Evolutionary conservation across 1,140 invertebrate species (phyloP).

Genomic region (Berghia stephanieae): DNA sequence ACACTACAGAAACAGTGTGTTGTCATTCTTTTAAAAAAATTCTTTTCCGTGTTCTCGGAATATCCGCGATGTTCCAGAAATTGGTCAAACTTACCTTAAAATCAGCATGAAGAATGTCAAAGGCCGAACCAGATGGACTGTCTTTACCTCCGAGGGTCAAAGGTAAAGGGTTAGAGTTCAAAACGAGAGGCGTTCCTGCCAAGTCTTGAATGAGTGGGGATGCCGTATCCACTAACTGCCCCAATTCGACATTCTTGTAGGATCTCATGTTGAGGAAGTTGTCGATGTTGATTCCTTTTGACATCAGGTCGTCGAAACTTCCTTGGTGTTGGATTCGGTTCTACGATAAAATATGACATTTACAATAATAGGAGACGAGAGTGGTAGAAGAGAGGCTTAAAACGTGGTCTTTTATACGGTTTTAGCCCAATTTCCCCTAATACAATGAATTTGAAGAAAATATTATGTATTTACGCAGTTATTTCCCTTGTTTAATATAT

Average conservation of each 20-base stretch:
- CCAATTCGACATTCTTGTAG: conserved; percentile 37
- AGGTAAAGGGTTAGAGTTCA: conserved; percentile 23
- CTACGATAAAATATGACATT: conserved; percentile 13
- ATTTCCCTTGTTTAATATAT: no score
- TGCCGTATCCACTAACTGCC: conserved; percentile 25
- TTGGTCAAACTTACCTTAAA: conserved; percentile 32
- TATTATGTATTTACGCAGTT: no score
- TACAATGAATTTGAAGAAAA: no score
- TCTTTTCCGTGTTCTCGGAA: no score
- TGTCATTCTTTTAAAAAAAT: no score
- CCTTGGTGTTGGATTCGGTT: conserved; percentile 32
- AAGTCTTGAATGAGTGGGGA: conserved; percentile 40
- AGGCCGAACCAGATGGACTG: conserved; percentile 37
- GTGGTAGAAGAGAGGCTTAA: no score
- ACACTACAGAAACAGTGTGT: no score
- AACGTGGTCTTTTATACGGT: no score
- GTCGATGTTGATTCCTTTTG: conserved; percentile 34
- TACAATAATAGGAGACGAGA: not conserved
- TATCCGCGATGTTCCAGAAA: no score
- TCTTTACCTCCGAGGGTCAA: conserved; percentile 32
- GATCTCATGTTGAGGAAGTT: conserved; percentile 36
- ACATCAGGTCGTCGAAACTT: conserved; percentile 34
- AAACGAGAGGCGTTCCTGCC: conserved; percentile 19
- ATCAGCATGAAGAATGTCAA: conserved; percentile 41
- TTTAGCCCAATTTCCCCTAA: no score